Percentiles rank a stretch among this genome's conserved stretches.
Conservation (phyloP, 2,113 vertebrate species). For the Macquaria australasica region DNA sequence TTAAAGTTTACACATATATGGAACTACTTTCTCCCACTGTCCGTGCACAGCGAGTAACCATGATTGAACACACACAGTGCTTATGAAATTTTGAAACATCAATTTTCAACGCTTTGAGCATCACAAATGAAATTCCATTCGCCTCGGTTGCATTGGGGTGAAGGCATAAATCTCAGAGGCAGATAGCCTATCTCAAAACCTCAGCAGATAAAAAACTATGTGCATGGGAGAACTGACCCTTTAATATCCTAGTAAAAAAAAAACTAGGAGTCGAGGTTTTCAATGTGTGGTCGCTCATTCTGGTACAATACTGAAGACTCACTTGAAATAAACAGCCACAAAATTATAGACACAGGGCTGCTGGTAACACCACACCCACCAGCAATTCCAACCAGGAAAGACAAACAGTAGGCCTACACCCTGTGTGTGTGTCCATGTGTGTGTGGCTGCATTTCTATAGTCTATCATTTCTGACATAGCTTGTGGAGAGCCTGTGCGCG, state of each 20-base stretch:
- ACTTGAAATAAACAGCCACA: not conserved
- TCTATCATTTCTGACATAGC: not conserved
- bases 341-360: not conserved
- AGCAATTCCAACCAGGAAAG: not conserved
- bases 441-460: slow-evolving; percentile 8
- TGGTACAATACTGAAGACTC: not conserved
- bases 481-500: not conserved
- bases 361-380: slow-evolving; percentile 46
- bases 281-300: not conserved
- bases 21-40: not conserved
- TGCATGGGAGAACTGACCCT: not conserved
- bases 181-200: not conserved
- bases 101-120: not conserved
- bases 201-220: not conserved
- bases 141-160: not conserved
- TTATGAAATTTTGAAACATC: not conserved
- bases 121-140: no score
- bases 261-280: not conserved
- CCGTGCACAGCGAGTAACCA: not conserved
- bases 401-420: not conserved
- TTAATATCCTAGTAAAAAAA: not conserved
- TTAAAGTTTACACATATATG: not conserved
- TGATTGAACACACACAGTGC: not conserved
- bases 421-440: slow-evolving; percentile 6
- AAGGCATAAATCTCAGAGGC: not conserved